A percentile compares a stretch with the other conserved stretches of the same genome.
Conservation (phyloP, 2,888 invertebrate species). For the Tromatobia lineatoria region DNA sequence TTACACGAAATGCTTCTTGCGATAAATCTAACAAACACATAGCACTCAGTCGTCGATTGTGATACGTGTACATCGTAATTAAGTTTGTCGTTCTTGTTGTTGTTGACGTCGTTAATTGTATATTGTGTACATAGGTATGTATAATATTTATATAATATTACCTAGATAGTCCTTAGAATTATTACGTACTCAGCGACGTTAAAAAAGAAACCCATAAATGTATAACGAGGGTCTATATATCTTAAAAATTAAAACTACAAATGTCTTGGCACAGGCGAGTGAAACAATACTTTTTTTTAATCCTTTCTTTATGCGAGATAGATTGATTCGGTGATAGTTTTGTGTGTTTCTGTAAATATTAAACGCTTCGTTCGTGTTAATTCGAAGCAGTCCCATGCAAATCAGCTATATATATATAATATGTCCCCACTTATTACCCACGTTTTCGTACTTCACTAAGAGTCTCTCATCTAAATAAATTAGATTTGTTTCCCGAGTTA, state of each 20-base stretch:
- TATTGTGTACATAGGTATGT: slow-evolving; percentile 71
- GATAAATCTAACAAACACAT: slow-evolving; percentile 68
- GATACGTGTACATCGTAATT: slow-evolving; percentile 70
- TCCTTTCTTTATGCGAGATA: slow-evolving; percentile 51
- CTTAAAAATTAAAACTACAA: slow-evolving; percentile 51
- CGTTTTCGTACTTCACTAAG: slow-evolving; percentile 53
- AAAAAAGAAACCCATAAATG: slow-evolving; percentile 53
- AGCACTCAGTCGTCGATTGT: slow-evolving; percentile 71
- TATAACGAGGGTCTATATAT: slow-evolving; percentile 47
- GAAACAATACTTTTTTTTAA: slow-evolving; percentile 45
- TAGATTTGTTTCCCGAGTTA: slow-evolving; percentile 69
- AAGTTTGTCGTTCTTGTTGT: slow-evolving; percentile 38
- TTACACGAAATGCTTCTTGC: slow-evolving; percentile 69
- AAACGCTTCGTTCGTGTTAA: slow-evolving; percentile 44
- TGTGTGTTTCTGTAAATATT: slow-evolving; percentile 39
- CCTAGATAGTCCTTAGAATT: slow-evolving; percentile 70
- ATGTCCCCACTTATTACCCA: slow-evolving; percentile 51
- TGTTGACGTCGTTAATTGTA: slow-evolving; percentile 67
- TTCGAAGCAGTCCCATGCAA: slow-evolving; percentile 57
- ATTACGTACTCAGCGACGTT: slow-evolving; percentile 67
- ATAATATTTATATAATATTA: slow-evolving; percentile 70
- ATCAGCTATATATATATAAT: slow-evolving; percentile 39
- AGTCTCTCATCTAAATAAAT: slow-evolving; percentile 68
- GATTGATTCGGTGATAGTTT: slow-evolving; percentile 56
- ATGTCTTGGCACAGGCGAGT: slow-evolving; percentile 68